Conservation (phyloP, 2,888 invertebrate genomes). For the Halictus quadricinctus region DNA sequence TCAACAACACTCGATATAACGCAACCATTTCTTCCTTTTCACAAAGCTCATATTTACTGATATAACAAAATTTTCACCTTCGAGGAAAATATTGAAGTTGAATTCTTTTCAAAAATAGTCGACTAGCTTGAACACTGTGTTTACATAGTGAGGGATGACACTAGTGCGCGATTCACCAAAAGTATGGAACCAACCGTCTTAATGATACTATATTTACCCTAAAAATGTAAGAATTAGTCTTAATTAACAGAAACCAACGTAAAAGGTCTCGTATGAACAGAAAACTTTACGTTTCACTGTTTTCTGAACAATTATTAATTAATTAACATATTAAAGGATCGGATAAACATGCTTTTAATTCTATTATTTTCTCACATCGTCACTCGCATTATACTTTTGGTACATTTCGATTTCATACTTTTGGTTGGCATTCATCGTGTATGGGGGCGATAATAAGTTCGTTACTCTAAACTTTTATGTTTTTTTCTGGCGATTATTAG, state of each 20-base stretch:
- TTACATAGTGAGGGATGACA: slow-evolving; percentile 15
- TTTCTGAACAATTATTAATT: neutral
- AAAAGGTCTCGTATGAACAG: neutral
- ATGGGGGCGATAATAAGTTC: neutral
- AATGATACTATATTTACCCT: neutral
- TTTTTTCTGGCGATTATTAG: neutral
- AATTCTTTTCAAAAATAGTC: slow-evolving; percentile 25
- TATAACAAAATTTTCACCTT: neutral
- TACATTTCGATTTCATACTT: neutral
- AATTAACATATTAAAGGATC: neutral
- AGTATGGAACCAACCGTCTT: neutral
- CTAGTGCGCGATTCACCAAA: neutral
- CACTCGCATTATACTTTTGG: neutral
- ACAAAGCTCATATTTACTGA: neutral
- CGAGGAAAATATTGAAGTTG: neutral
- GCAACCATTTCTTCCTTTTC: neutral
- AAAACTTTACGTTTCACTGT: neutral
- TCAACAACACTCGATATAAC: slow-evolving; percentile 4
- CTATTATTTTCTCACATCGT: neutral
- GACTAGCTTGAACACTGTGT: slow-evolving; percentile 34
- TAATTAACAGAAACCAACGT: neutral
- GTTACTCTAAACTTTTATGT: neutral
- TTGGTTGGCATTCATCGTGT: neutral
- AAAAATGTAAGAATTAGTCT: neutral
- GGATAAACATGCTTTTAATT: neutral